Conservation (phyloP, 2,113 vertebrate species). For the Catharus fuscescens region DNA sequence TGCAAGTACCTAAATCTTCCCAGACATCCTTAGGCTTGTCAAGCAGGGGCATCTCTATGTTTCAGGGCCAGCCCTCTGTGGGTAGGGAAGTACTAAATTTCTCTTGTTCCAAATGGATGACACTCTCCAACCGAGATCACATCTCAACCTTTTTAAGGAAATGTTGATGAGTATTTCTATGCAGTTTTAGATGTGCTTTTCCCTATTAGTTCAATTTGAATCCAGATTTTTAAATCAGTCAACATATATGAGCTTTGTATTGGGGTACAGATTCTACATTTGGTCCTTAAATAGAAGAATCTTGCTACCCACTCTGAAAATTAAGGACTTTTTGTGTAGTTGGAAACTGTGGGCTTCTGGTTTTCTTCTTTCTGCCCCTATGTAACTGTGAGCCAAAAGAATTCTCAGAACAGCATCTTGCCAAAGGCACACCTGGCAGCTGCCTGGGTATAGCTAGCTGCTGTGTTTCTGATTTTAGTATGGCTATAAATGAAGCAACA, state of each 20-base stretch:
- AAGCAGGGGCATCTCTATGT: neutral
- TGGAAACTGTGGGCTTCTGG: neutral
- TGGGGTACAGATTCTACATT: neutral
- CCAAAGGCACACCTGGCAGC: neutral
- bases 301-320: neutral
- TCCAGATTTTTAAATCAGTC: neutral
- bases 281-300: neutral
- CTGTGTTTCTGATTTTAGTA: neutral
- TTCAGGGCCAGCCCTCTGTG: neutral
- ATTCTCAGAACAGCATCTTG: neutral
- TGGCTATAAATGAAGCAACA: neutral
- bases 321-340: neutral
- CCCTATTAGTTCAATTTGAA: neutral
- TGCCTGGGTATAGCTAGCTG: neutral
- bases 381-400: neutral
- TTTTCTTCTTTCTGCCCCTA: neutral
- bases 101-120: neutral
- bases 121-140: neutral
- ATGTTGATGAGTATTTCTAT: neutral
- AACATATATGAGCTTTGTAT: accelerated
- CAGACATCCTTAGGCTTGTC: neutral
- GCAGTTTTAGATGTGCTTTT: neutral
- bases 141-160: neutral
- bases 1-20: neutral
- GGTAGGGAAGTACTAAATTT: neutral